Evolutionary conservation across 2,888 invertebrate species (phyloP).

Genomic region (Scelioninae gen. 1): DNA sequence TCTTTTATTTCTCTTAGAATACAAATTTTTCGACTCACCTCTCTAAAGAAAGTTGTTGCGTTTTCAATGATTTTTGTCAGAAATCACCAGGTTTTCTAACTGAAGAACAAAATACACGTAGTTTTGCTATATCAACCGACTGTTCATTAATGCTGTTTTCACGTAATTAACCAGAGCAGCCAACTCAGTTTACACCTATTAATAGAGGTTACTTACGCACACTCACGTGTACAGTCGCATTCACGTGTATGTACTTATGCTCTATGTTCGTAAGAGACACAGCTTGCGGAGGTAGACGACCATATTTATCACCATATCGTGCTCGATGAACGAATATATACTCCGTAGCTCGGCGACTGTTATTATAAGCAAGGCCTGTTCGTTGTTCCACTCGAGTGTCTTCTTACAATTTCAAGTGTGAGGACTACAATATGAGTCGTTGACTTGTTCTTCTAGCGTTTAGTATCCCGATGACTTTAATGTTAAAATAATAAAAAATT

Average conservation of each 20-base stretch:
- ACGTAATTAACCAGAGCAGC: slow-evolving; percentile 75
- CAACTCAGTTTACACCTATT: slow-evolving; percentile 69
- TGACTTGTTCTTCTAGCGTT: slow-evolving; percentile 19
- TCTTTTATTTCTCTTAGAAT: neutral
- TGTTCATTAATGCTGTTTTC: slow-evolving; percentile 77
- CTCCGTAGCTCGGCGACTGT: slow-evolving; percentile 37
- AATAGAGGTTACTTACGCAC: slow-evolving; percentile 67
- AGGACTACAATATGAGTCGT: slow-evolving; percentile 28
- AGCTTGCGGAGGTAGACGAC: slow-evolving; percentile 60
- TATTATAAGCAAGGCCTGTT: slow-evolving; percentile 61
- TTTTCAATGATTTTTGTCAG: neutral
- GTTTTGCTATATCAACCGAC: slow-evolving; percentile 34
- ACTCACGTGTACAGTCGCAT: slow-evolving; percentile 21
- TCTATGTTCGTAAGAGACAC: slow-evolving; percentile 30
- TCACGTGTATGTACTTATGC: slow-evolving; percentile 20
- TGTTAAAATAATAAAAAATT: too few species aligned
- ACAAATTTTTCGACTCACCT: slow-evolving; percentile 5
- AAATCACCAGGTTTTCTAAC: neutral
- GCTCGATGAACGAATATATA: slow-evolving; percentile 66
- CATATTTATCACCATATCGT: slow-evolving; percentile 66
- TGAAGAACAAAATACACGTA: slow-evolving; percentile 1
- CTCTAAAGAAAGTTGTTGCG: neutral
- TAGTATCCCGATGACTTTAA: too few species aligned
- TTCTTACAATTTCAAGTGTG: slow-evolving; percentile 35
- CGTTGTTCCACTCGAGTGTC: slow-evolving; percentile 46